Conservation (phyloP, 2,113 vertebrate species). For the Nycticebus coucang region DNA sequence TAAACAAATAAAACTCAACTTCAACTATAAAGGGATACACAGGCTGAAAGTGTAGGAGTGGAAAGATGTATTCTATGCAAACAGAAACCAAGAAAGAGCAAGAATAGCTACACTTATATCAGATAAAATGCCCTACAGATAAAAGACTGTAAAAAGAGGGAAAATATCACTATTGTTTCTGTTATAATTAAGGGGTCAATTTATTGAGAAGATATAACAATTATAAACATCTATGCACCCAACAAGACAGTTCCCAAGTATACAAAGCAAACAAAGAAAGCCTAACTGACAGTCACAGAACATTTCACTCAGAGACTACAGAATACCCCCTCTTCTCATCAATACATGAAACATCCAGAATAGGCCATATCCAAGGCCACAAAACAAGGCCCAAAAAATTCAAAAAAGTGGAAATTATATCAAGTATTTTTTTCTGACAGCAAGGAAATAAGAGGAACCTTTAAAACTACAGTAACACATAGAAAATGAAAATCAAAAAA, state of each 20-base stretch:
- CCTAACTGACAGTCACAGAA: background rate
- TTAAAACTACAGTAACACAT: background rate
- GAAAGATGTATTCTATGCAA: background rate
- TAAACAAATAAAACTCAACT: background rate
- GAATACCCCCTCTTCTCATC: background rate
- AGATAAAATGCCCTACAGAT: background rate
- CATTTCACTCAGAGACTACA: background rate
- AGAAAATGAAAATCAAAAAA: background rate
- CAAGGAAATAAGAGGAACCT: background rate
- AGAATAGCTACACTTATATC: background rate
- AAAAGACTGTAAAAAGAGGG: background rate
- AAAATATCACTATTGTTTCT: background rate
- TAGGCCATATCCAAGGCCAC: background rate
- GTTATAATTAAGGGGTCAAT: background rate
- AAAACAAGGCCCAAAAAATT: background rate
- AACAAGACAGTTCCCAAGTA: background rate
- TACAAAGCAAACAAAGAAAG: background rate
- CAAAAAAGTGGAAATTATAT: background rate
- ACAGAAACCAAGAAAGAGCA: background rate
- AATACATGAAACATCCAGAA: background rate
- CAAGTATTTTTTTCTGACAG: background rate
- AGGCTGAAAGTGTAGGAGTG: background rate
- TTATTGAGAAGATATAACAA: background rate
- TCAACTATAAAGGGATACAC: background rate
- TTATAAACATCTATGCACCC: background rate